These are phyloP conservation scores for Felis catus DNA, from an alignment of 2,113 vertebrate species.

Conservation along the genomic window F.catus_Fca126_mat1.0 CM031424.1:71929001-71929500, in stretches of 20 bases:
- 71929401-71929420: conserved; percentile 45
- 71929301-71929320: conserved; percentile 39
- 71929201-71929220: conserved; percentile 54
- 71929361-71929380: conserved; percentile 70
- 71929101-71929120: conserved; percentile 1
- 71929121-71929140: conserved; percentile 10
- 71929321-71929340: conserved; percentile 48
- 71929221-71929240: conserved; percentile 50
- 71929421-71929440: background rate
- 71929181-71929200: conserved; percentile 52
- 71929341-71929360: conserved; percentile 37
- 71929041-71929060: conserved; percentile 83
- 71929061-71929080: conserved; percentile 61
- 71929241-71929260: conserved; percentile 15
- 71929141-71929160: conserved; percentile 25
- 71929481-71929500: background rate
- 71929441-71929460: background rate
- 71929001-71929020: background rate
- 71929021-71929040: conserved; percentile 86
- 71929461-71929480: conserved; percentile 45
- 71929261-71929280: conserved; percentile 16
- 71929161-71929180: conserved; percentile 40
- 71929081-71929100: conserved; percentile 20
- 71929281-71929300: background rate
- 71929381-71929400: conserved; percentile 77